These are phyloP conservation scores for Ramphastos sulfuratus DNA, from an alignment of 2,113 vertebrate genomes.

Conservation along the genomic window DNA sequence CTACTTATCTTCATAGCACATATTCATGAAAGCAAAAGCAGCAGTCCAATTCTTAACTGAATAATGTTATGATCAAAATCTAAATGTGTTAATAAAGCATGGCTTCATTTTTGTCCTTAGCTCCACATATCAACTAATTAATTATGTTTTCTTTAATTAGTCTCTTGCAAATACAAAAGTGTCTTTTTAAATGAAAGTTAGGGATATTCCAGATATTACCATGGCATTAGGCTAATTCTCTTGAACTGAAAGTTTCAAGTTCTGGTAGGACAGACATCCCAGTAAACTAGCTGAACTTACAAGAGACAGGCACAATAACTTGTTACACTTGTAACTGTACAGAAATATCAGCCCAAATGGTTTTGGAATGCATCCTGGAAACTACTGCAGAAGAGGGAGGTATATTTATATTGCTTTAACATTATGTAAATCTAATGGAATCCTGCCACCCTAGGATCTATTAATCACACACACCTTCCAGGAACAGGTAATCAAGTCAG, in stretches of 20 bases:
- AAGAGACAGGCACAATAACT: background rate
- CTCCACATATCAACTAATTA: background rate
- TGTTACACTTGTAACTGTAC: background rate
- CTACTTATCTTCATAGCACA: background rate
- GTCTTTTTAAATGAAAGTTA: background rate
- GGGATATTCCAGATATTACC: background rate
- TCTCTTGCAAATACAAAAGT: background rate
- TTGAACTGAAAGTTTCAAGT: background rate
- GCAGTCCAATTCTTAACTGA: background rate
- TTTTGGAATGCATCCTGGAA: background rate
- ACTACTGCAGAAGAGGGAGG: background rate
- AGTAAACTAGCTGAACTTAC: background rate
- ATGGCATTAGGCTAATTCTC: background rate
- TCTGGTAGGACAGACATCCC: background rate
- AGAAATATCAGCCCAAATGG: background rate
- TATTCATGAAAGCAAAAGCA: background rate
- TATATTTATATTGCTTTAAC: background rate
- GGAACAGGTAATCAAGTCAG: background rate
- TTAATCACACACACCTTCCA: background rate
- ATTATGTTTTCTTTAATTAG: background rate
- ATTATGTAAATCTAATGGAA: background rate
- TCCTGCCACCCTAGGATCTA: rapidly evolving
- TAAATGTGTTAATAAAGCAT: background rate
- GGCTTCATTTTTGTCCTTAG: background rate
- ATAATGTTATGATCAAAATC: background rate